Percentiles rank a stretch among this genome's conserved stretches.
phyloP scores from a whole-genome alignment of 2,888 invertebrate genomes.

The Euzophera pinguis region DNA sequence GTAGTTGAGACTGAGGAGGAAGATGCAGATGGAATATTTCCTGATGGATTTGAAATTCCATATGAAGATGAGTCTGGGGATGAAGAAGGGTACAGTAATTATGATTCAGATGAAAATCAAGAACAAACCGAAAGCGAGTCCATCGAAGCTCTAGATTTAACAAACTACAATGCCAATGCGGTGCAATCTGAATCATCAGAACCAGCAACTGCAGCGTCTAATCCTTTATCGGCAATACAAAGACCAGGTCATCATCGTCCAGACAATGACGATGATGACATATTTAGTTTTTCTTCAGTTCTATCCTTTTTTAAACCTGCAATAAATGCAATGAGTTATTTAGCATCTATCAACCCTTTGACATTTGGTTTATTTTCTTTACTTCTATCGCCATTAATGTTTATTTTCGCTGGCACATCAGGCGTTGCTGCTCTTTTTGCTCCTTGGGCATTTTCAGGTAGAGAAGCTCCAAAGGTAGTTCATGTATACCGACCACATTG shows the following conservation, averaged over 20 bases:
- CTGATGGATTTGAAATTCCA: slow-evolving; percentile 55
- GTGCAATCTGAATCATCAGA: slow-evolving; percentile 45
- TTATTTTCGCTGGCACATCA: slow-evolving; percentile 81
- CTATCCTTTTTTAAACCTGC: slow-evolving; percentile 73
- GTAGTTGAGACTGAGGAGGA: slow-evolving; percentile 69
- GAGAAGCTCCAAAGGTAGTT: slow-evolving; percentile 61
- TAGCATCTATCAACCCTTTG: slow-evolving; percentile 79
- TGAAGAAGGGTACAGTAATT: slow-evolving; percentile 45
- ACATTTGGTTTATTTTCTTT: slow-evolving; percentile 80
- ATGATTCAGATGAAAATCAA: slow-evolving; percentile 49
- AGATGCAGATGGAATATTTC: slow-evolving; percentile 47
- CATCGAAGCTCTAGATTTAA: slow-evolving; percentile 51
- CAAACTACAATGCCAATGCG: slow-evolving; percentile 55
- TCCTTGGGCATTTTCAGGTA: slow-evolving; percentile 81
- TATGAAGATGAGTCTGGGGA: slow-evolving; percentile 53
- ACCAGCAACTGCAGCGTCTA: slow-evolving; percentile 36
- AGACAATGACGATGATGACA: slow-evolving; percentile 61
- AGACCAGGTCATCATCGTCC: slow-evolving; percentile 42
- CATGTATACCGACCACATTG: slow-evolving; percentile 70
- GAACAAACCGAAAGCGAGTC: slow-evolving; percentile 57
- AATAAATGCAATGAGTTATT: slow-evolving; percentile 69
- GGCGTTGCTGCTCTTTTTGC: slow-evolving; percentile 81
- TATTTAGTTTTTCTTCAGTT: slow-evolving; percentile 68
- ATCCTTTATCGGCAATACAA: slow-evolving; percentile 39
- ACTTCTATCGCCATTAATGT: slow-evolving; percentile 81